phyloP scores from a whole-genome alignment of 2,888 invertebrate genomes.

The Eupithecia centaureata region DNA sequence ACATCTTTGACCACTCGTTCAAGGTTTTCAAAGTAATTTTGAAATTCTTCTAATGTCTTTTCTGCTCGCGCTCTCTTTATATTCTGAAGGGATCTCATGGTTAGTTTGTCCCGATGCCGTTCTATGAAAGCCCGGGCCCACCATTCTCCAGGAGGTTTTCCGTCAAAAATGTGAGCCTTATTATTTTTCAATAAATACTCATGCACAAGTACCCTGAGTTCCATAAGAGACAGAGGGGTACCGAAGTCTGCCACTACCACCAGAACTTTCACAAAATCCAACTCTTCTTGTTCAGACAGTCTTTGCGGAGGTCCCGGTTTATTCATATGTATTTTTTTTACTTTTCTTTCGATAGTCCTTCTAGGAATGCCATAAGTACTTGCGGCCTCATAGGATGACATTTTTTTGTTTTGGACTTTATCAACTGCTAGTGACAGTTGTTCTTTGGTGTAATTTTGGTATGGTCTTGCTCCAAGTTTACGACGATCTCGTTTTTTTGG shows the following conservation, averaged over 20 bases:
- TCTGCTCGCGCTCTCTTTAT: background rate
- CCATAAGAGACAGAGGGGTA: background rate
- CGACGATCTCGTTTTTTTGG: too few relatives aligned
- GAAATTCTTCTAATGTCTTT: background rate
- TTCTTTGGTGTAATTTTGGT: too few relatives aligned
- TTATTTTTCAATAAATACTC: constrained; percentile 1
- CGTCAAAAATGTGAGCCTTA: background rate
- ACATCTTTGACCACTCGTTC: background rate
- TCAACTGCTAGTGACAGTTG: too few relatives aligned
- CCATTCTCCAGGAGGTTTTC: background rate
- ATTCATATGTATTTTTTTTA: constrained; percentile 1
- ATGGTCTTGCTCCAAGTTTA: too few relatives aligned
- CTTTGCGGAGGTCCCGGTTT: constrained; percentile 7
- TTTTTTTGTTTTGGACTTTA: too few relatives aligned
- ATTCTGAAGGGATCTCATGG: background rate
- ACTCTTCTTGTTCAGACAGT: background rate
- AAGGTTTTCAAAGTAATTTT: background rate
- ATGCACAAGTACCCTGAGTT: background rate
- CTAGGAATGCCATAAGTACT: constrained; percentile 3
- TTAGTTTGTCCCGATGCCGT: background rate
- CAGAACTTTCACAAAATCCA: constrained; percentile 3
- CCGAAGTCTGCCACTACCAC: background rate
- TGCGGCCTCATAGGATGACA: too few relatives aligned
- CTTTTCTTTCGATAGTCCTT: background rate
- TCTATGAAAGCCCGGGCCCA: background rate